Percentiles rank a stretch among this genome's conserved stretches.
Conservation (phyloP, 2,113 vertebrate genomes). For the Tyrannus savana region DNA sequence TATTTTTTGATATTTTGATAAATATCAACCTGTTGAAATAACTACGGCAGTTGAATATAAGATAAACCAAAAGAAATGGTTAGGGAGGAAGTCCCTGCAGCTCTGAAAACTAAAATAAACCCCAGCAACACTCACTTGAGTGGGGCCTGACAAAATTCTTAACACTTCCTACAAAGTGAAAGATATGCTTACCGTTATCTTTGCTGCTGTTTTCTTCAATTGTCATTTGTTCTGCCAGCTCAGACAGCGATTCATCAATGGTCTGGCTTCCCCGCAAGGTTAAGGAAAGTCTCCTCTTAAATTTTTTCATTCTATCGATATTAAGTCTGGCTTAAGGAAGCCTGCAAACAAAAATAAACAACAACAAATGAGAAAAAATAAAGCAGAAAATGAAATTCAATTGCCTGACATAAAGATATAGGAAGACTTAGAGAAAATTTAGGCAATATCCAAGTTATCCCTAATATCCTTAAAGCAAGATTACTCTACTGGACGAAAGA, state of each 20-base stretch:
- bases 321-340: conserved; percentile 75
- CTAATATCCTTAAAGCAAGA: not conserved
- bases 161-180: not conserved
- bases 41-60: not conserved
- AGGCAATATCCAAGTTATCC: not conserved
- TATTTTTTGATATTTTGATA: no score
- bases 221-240: conserved; percentile 98
- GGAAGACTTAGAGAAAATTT: not conserved
- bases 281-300: conserved; percentile 95
- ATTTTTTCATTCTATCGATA: conserved; percentile 95
- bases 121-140: not conserved
- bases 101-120: not conserved
- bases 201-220: conserved; percentile 96
- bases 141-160: not conserved
- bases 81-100: not conserved
- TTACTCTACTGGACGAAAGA: not conserved
- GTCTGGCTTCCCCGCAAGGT: conserved; percentile 95
- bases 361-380: not conserved
- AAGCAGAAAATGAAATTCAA: not conserved
- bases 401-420: not conserved
- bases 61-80: not conserved
- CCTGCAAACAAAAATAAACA: conserved; percentile 71
- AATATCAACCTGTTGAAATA: not conserved
- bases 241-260: conserved; percentile 95
- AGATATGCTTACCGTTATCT: conserved; percentile 87